Percentiles rank a stretch among this genome's conserved stretches.
Conservation (phyloP, 2,797 vertebrate species). For the Atherinosoma microstoma region DNA sequence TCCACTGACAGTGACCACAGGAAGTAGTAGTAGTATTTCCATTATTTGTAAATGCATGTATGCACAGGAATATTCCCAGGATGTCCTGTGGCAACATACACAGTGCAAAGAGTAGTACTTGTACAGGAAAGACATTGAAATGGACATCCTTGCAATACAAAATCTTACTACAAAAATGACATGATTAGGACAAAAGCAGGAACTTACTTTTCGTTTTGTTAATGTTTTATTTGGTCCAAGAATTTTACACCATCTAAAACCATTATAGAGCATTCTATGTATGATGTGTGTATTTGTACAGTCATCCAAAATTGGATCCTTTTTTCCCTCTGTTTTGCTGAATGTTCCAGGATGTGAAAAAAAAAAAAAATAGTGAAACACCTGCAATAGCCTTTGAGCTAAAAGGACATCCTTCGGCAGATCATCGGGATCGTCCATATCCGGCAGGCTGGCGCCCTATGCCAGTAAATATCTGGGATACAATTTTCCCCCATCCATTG, state of each 20-base stretch:
- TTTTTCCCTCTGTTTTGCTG: constrained; percentile 34
- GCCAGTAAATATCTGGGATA: constrained; percentile 16
- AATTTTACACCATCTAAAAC: not conserved
- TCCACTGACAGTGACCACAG: constrained; percentile 3
- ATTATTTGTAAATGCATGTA: constrained; percentile 5
- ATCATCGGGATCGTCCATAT: constrained; percentile 18
- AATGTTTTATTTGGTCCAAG: not conserved
- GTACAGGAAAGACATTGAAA: constrained; percentile 2
- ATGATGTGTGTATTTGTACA: not conserved
- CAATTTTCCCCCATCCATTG: not conserved
- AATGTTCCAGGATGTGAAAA: constrained; percentile 60
- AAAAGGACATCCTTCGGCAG: constrained; percentile 48
- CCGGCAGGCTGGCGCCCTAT: not conserved
- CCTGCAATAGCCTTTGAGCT: constrained; percentile 30
- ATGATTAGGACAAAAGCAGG: not conserved
- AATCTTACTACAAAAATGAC: not conserved
- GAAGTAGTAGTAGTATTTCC: constrained; percentile 6
- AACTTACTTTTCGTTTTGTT: not conserved
- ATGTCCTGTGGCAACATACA: constrained; percentile 12
- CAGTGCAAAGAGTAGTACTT: not conserved
- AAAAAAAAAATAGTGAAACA: constrained; percentile 19
- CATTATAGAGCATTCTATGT: too few species aligned
- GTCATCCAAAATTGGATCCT: not conserved
- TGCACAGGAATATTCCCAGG: constrained; percentile 16
- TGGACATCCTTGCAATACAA: not conserved